Conservation (phyloP, 2,113 vertebrate species). For the Platysteira castanea region DNA sequence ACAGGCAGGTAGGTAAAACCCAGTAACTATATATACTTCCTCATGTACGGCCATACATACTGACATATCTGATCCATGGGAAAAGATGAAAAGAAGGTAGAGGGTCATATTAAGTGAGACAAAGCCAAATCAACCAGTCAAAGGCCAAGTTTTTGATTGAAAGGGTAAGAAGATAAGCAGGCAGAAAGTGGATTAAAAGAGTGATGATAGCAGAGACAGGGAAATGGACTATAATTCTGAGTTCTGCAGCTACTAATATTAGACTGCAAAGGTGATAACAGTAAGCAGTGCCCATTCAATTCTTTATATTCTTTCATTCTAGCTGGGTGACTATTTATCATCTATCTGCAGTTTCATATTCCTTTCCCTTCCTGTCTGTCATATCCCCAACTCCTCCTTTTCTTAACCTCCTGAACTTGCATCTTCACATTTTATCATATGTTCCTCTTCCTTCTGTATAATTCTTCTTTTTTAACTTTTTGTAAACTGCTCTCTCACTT, state of each 20-base stretch:
- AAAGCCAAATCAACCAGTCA: neutral
- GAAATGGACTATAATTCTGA: neutral
- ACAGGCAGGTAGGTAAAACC: neutral
- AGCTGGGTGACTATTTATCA: neutral
- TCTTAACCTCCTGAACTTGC: neutral
- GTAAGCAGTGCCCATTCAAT: neutral
- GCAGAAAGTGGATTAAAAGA: neutral
- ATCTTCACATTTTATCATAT: neutral
- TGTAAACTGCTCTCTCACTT: neutral
- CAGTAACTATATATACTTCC: neutral
- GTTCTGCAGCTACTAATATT: slow-evolving; percentile 10
- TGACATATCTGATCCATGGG: neutral
- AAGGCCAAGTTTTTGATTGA: neutral
- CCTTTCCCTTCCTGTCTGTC: neutral
- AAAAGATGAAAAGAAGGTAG: neutral
- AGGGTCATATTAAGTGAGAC: neutral
- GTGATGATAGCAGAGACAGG: neutral
- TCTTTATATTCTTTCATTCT: neutral
- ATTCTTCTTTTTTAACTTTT: neutral
- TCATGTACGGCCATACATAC: neutral
- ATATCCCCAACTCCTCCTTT: neutral
- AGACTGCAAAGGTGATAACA: neutral
- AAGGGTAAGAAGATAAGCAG: neutral
- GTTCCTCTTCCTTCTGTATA: neutral
- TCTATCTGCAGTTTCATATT: neutral